phyloP scores from a whole-genome alignment of 2,113 vertebrate genomes.

The Narcine bancroftii region DNA sequence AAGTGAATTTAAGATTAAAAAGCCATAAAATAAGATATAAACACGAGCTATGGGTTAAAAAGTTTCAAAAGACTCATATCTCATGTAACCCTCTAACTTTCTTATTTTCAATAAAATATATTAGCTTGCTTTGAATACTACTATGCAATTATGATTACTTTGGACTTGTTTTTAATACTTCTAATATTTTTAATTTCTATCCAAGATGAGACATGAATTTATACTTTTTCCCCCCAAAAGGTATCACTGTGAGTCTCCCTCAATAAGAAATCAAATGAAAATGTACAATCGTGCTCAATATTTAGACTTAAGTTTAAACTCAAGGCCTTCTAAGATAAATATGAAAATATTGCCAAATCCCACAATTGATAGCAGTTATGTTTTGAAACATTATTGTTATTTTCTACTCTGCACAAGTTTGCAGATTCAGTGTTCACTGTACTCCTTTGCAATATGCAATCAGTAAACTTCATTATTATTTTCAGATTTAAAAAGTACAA shows the following conservation, averaged over 20 bases:
- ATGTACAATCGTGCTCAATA: neutral
- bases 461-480: neutral
- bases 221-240: neutral
- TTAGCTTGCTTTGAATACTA: too few species aligned
- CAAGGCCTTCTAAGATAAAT: neutral
- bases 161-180: neutral
- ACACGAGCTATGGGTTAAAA: neutral
- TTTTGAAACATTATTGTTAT: neutral
- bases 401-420: too few species aligned
- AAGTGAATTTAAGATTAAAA: neutral
- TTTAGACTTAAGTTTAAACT: neutral
- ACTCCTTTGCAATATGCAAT: neutral
- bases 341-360: neutral
- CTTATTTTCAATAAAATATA: too few species aligned
- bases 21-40: neutral
- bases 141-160: too few species aligned
- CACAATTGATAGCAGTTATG: neutral
- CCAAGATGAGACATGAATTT: neutral
- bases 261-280: neutral
- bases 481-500: neutral
- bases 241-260: neutral
- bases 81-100: neutral
- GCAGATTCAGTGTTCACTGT: neutral
- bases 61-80: neutral
- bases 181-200: neutral